Base-by-base conservation (phyloP, 2,113 vertebrate species). In the Nibea coibor region DNA sequence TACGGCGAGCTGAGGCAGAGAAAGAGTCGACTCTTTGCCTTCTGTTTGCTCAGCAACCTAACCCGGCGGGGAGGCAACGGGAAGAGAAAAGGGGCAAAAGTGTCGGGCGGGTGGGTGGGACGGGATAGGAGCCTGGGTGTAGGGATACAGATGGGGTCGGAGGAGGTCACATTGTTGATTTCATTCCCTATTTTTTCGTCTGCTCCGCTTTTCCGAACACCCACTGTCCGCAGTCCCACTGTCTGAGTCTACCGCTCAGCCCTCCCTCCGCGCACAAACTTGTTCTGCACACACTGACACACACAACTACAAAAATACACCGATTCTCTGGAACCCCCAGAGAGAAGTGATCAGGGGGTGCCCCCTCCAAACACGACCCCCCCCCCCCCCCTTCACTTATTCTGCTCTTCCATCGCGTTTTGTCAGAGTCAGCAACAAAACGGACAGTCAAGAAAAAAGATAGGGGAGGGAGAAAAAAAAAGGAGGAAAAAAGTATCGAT, bases 341-440 rank as follows among this genome's bases (percentile, higher is more conserved):
- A 89, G 88, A 90, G 64, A 73, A 70, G 81, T 88, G 84, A 93
- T 90, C 84, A 87, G 78, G 89, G 87, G 88, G 87, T 88, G 78
- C 87, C 85, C 89, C 86, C 75, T 70, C 70, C 62, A 63, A 75
- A 78, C 80, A 76, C 72, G n/a, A 35, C 68, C 74, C 20, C 69
- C 9, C 24, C 45, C n/a, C 45, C 39, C 62, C 45, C 26, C 45
- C 39, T 59, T 64, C 24, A 70, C 79, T 86, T 88, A 87, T 87
- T 93, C 80, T 64, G 69, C 82, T 75, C 84, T 80, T 74, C 58
- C 74, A 75, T 87, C 80, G 90, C 84, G 43, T 94, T 95, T 94
- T 93, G 88, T 91, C 86, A 87, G 92, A 95, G 94, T 95, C 96
- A 96, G 95, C 95, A 96, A 94, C 94, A 95, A 95, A 94, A 90